phyloP scores from a whole-genome alignment of 1,140 invertebrate genomes.

The Psilanteris sp. region DNA sequence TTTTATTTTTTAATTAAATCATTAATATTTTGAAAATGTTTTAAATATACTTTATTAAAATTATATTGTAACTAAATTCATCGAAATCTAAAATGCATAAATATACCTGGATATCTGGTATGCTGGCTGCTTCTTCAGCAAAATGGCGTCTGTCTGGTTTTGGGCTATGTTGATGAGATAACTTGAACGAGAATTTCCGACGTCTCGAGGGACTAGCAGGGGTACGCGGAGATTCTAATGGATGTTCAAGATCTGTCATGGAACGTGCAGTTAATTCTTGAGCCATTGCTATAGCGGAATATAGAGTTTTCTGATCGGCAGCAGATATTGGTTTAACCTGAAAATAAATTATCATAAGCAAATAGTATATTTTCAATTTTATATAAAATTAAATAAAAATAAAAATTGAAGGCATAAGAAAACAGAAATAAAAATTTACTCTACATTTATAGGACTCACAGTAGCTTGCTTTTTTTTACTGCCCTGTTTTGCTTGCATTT shows the following conservation, averaged over 20 bases:
- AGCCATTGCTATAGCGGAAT: slow-evolving; percentile 95
- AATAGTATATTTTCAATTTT: background rate
- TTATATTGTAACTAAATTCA: too few species aligned
- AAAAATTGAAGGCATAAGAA: slow-evolving; percentile 4
- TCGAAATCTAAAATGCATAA: slow-evolving; percentile 62
- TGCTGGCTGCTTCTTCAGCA: slow-evolving; percentile 92
- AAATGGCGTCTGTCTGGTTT: slow-evolving; percentile 89
- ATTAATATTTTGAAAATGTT: background rate
- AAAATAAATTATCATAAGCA: slow-evolving; percentile 27
- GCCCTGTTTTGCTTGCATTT: slow-evolving; percentile 82
- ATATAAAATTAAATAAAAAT: background rate
- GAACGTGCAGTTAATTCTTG: slow-evolving; percentile 94
- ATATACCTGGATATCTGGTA: slow-evolving; percentile 92
- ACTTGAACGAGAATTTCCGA: slow-evolving; percentile 93
- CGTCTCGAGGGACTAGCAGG: slow-evolving; percentile 89
- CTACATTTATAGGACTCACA: slow-evolving; percentile 81
- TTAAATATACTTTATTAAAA: slow-evolving; percentile 4
- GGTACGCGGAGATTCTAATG: slow-evolving; percentile 84
- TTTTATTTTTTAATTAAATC: too few species aligned
- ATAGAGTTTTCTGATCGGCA: slow-evolving; percentile 94
- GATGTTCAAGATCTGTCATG: slow-evolving; percentile 88
- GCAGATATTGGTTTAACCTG: slow-evolving; percentile 96
- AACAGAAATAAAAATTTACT: slow-evolving; percentile 61
- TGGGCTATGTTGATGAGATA: slow-evolving; percentile 84
- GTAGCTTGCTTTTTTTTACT: slow-evolving; percentile 88